Evolutionary conservation across 2,113 vertebrate species (phyloP).

Genomic region (Ochotona princeps): DNA sequence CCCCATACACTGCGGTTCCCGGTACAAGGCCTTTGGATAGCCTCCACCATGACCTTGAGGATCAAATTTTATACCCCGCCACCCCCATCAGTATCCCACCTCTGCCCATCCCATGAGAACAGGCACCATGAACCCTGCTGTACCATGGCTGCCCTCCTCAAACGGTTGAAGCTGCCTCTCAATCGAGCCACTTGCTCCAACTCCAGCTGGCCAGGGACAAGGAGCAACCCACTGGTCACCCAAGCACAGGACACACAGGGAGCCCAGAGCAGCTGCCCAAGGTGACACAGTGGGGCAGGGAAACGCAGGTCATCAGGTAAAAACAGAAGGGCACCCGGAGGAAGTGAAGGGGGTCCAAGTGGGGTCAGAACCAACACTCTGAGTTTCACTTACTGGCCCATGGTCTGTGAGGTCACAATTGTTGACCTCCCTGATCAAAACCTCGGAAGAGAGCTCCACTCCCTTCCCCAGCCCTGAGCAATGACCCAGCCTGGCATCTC

Average conservation of each 20-base stretch:
- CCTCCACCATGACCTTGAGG: neutral
- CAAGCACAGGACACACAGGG: rapidly evolving
- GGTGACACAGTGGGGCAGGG: too few species aligned
- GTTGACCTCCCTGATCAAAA: neutral
- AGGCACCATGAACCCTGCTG: rapidly evolving
- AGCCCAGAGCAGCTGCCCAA: neutral
- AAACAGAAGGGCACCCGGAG: rapidly evolving
- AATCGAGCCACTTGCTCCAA: rapidly evolving
- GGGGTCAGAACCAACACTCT: neutral
- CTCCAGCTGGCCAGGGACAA: neutral
- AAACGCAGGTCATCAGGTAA: neutral
- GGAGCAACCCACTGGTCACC: too few species aligned
- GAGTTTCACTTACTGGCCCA: neutral
- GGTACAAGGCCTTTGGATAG: neutral
- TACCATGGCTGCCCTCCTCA: rapidly evolving
- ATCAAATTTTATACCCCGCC: too few species aligned
- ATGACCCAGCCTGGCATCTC: neutral
- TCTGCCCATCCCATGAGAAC: too few species aligned
- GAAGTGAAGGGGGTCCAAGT: too few species aligned
- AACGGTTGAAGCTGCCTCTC: rapidly evolving
- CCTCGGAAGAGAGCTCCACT: neutral
- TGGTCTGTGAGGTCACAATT: too few species aligned
- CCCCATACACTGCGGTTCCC: neutral
- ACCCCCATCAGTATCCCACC: too few species aligned
- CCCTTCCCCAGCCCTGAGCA: neutral